Evolutionary conservation across 2,888 invertebrate genomes (phyloP).

Genomic region (Drosophila bunnanda): DNA sequence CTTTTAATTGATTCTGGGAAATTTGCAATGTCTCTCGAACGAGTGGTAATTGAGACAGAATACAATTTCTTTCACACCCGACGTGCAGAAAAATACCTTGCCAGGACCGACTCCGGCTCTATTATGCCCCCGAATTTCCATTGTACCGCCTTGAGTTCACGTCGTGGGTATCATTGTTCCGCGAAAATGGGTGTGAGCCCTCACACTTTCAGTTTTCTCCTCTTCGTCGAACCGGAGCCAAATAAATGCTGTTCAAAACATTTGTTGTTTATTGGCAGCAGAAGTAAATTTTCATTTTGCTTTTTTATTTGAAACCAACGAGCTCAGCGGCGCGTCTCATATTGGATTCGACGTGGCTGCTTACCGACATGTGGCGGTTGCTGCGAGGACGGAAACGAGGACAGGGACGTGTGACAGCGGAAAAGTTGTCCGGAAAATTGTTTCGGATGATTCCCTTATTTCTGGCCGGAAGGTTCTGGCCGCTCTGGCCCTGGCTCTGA

Average conservation of each 20-base stretch:
- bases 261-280: slow-evolving; percentile 73
- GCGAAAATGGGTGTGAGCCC: background rate
- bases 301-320: slow-evolving; percentile 60
- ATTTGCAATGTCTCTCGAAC: background rate
- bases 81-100: slow-evolving; percentile 5
- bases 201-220: background rate
- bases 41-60: background rate
- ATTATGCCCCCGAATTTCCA: slow-evolving; percentile 16
- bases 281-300: slow-evolving; percentile 76
- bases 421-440: slow-evolving; percentile 41
- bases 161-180: slow-evolving; percentile 9
- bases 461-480: slow-evolving; percentile 8
- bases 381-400: background rate
- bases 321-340: slow-evolving; percentile 49
- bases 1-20: slow-evolving; percentile 13
- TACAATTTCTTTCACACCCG: background rate
- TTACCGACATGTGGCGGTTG: slow-evolving; percentile 32
- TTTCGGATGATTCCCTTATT: slow-evolving; percentile 33
- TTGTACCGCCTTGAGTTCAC: slow-evolving; percentile 2
- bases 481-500: background rate
- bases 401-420: slow-evolving; percentile 26
- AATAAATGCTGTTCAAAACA: slow-evolving; percentile 54
- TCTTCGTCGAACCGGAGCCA: background rate
- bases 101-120: background rate
- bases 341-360: slow-evolving; percentile 72